phyloP scores from a whole-genome alignment of 2,113 vertebrate genomes.

The Accipiter virgatus region DNA sequence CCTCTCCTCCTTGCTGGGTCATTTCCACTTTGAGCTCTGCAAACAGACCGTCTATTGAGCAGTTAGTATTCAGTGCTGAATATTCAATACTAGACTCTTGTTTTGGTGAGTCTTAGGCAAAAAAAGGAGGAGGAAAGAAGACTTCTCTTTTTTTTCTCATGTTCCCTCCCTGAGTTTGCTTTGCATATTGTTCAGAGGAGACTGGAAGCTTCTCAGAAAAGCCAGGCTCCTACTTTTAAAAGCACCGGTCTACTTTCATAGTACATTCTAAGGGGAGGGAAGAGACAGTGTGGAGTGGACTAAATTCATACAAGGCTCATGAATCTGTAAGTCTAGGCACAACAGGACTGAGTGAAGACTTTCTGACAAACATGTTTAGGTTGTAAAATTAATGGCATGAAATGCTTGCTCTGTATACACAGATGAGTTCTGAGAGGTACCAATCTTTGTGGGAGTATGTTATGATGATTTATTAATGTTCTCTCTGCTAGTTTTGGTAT shows the following conservation, averaged over 20 bases:
- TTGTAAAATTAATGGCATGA: neutral
- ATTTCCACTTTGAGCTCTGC: constrained; percentile 64
- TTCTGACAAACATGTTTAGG: neutral
- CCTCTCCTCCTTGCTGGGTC: constrained; percentile 67
- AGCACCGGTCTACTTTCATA: neutral
- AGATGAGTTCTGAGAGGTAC: neutral
- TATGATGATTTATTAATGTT: neutral
- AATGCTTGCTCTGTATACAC: neutral
- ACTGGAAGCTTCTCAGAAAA: constrained; percentile 20
- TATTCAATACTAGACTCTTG: constrained; percentile 69
- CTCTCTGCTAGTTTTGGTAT: neutral
- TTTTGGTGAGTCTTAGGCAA: constrained; percentile 54
- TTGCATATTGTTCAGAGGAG: constrained; percentile 44
- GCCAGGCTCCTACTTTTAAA: constrained; percentile 32
- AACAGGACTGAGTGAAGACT: neutral
- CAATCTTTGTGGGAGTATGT: neutral
- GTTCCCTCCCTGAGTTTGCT: constrained; percentile 58
- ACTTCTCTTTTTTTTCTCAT: constrained; percentile 52
- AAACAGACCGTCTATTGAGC: constrained; percentile 66
- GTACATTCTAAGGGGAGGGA: neutral
- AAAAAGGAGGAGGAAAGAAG: constrained; percentile 56
- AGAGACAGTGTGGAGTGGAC: neutral
- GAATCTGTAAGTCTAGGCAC: neutral
- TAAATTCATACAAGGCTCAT: neutral
- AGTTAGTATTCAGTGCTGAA: constrained; percentile 59